These are phyloP conservation scores for Leptogaster cylindrica DNA, from an alignment of 2,888 invertebrate genomes.

Conservation along the genomic window DNA sequence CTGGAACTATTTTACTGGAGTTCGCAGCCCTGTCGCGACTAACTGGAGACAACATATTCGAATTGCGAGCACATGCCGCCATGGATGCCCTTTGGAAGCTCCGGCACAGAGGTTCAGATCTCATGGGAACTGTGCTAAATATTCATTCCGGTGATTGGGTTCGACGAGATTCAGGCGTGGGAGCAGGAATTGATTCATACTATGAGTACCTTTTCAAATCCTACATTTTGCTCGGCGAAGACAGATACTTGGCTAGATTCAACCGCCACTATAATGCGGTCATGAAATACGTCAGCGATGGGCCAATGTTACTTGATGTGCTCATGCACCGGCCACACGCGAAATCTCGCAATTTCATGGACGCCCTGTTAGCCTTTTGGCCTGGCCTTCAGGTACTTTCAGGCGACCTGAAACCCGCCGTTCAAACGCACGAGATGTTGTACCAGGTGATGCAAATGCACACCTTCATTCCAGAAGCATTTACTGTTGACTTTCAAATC, in stretches of 20 bases:
- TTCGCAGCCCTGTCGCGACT: slow-evolving; percentile 95
- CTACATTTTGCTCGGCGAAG: slow-evolving; percentile 93
- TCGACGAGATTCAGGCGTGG: slow-evolving; percentile 93
- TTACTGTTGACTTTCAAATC: slow-evolving; percentile 96
- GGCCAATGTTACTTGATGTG: slow-evolving; percentile 94
- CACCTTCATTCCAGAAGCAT: slow-evolving; percentile 98
- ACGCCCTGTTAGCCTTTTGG: slow-evolving; percentile 97
- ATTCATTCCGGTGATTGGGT: slow-evolving; percentile 99
- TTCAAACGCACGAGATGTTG: slow-evolving; percentile 99
- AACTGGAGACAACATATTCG: slow-evolving; percentile 89
- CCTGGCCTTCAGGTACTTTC: slow-evolving; percentile 89
- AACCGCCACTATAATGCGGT: slow-evolving; percentile 94
- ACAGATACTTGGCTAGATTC: slow-evolving; percentile 91
- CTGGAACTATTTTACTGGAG: slow-evolving; percentile 96
- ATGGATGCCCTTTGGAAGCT: slow-evolving; percentile 98
- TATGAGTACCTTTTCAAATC: slow-evolving; percentile 98
- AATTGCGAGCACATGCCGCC: slow-evolving; percentile 91
- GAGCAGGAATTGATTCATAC: slow-evolving; percentile 99
- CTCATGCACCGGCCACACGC: slow-evolving; percentile 95
- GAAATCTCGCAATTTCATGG: slow-evolving; percentile 96
- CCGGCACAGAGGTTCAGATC: slow-evolving; percentile 83
- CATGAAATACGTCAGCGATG: slow-evolving; percentile 93
- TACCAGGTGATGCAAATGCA: slow-evolving; percentile 98
- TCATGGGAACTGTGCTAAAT: slow-evolving; percentile 97
- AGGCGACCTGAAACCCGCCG: slow-evolving; percentile 95